These are phyloP conservation scores for Cerceris rybyensis DNA, from an alignment of 2,888 invertebrate species.

Conservation along the genomic window DNA sequence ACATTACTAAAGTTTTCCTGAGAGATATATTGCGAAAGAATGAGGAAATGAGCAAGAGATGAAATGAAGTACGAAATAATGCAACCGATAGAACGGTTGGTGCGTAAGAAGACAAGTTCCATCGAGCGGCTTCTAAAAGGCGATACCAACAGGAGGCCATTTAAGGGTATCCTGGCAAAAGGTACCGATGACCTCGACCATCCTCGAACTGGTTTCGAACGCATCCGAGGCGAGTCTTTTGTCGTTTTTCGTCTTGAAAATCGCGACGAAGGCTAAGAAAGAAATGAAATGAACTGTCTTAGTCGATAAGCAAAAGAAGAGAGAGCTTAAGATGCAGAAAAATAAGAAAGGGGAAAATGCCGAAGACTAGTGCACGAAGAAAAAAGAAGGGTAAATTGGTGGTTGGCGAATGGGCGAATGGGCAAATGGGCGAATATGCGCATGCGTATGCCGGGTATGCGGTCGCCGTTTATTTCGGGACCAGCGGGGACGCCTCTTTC, in stretches of 20 bases:
- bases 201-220: constrained; percentile 65
- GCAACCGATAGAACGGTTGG: constrained; percentile 38
- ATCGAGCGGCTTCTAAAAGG: constrained; percentile 73
- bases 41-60: not conserved
- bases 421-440: constrained; percentile 28
- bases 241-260: constrained; percentile 55
- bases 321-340: constrained; percentile 48
- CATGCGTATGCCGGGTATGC: constrained; percentile 60
- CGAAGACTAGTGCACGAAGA: constrained; percentile 18
- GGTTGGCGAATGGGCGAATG: constrained; percentile 26
- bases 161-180: constrained; percentile 77
- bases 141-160: constrained; percentile 74
- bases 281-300: not conserved
- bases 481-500: constrained; percentile 46
- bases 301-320: constrained; percentile 28
- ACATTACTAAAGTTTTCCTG: too few species aligned
- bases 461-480: constrained; percentile 70
- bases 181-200: constrained; percentile 65
- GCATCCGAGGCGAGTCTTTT: constrained; percentile 46
- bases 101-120: constrained; percentile 61
- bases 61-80: constrained; percentile 3
- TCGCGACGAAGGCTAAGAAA: constrained; percentile 32
- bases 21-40: not conserved
- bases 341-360: constrained; percentile 49
- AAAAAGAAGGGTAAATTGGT: constrained; percentile 57